Conservation (phyloP, 2,797 vertebrate species). For the Gallirallus australis region DNA sequence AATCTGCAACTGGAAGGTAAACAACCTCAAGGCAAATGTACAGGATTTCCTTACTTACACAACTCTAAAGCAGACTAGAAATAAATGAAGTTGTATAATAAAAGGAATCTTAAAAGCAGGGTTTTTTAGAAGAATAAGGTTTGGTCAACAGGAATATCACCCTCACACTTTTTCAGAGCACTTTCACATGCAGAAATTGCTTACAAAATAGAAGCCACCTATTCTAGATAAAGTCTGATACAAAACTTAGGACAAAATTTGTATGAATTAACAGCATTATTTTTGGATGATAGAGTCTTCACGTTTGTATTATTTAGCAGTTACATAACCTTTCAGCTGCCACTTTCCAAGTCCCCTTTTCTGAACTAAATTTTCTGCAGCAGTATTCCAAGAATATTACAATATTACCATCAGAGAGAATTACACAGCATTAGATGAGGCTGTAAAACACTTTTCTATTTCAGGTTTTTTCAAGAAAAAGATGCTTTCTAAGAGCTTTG, state of each 20-base stretch:
- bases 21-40: background rate
- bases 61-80: background rate
- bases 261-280: background rate
- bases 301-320: background rate
- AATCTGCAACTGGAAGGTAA: background rate
- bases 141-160: background rate
- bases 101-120: background rate
- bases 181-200: background rate
- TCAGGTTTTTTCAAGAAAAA: background rate
- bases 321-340: background rate
- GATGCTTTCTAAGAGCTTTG: background rate
- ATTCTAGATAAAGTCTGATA: background rate
- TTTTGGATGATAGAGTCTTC: background rate
- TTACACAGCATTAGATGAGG: background rate
- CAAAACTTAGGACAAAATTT: background rate
- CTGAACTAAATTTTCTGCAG: background rate
- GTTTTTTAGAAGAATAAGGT: background rate
- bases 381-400: background rate
- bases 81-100: background rate
- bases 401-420: background rate
- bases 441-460: background rate
- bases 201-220: background rate
- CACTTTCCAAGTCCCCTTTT: background rate
- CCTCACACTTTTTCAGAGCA: background rate
- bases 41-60: background rate